Conservation (phyloP, 2,797 vertebrate genomes). For the Lagorchestes hirsutus region DNA sequence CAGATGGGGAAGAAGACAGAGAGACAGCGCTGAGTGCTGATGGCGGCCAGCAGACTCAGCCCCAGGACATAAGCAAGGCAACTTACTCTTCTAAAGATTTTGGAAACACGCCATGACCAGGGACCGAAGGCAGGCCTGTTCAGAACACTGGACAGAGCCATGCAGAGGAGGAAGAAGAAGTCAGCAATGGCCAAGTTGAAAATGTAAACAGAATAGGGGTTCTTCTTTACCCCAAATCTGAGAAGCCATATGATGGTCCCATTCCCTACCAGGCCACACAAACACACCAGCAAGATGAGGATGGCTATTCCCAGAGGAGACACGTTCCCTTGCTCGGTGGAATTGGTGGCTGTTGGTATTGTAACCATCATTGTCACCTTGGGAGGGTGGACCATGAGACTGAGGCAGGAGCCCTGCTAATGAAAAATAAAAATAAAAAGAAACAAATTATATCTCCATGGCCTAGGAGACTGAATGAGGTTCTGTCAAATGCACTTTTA, state of each 20-base stretch:
- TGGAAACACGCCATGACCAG: accelerated
- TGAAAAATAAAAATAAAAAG: background rate
- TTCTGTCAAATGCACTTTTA: too few species aligned
- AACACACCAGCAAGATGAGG: background rate
- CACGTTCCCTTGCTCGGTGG: accelerated
- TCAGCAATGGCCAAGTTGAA: constrained; percentile 68
- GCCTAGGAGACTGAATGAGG: background rate
- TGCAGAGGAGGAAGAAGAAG: constrained; percentile 64
- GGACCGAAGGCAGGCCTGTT: background rate
- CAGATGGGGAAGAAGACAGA: constrained; percentile 76
- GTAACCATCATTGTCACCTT: background rate
- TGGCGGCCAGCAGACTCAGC: constrained; percentile 74
- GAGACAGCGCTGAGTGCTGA: constrained; percentile 78
- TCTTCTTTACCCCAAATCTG: background rate
- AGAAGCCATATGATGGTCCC: constrained; percentile 56
- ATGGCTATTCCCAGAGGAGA: background rate
- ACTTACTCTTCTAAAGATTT: background rate
- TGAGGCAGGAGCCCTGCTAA: background rate
- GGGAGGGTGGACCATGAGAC: background rate
- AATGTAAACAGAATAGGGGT: constrained; percentile 56
- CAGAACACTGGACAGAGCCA: background rate
- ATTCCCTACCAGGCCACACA: constrained; percentile 62
- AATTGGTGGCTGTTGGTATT: accelerated
- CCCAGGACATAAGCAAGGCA: constrained; percentile 59
- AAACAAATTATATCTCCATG: background rate